These are phyloP conservation scores for Cephus nigrinus DNA, from an alignment of 2,888 invertebrate genomes.

Conservation along the genomic window DNA sequence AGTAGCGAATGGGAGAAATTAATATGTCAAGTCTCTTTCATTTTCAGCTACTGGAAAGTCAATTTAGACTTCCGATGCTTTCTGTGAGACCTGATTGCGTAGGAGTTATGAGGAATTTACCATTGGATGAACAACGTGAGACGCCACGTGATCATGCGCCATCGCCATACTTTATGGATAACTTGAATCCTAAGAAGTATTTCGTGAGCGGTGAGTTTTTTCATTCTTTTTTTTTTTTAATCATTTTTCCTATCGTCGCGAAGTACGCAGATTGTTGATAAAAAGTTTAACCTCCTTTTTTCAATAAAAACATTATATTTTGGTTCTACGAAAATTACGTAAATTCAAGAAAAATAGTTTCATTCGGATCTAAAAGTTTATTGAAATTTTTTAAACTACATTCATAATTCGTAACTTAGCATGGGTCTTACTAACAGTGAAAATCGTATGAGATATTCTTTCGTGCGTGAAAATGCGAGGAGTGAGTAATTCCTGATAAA, in stretches of 20 bases:
- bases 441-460: constrained; percentile 39
- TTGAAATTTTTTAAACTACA: background rate
- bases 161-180: constrained; percentile 77
- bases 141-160: constrained; percentile 71
- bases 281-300: background rate
- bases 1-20: background rate
- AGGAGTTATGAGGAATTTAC: constrained; percentile 72
- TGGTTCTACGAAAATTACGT: background rate
- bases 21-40: background rate
- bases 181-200: constrained; percentile 72
- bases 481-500: constrained; percentile 28
- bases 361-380: background rate
- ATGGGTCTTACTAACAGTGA: constrained; percentile 21
- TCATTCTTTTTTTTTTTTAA: constrained; percentile 40
- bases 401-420: background rate
- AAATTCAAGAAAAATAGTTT: background rate
- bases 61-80: constrained; percentile 77
- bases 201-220: constrained; percentile 72
- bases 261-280: background rate
- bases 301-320: background rate
- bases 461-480: constrained; percentile 40
- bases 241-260: background rate
- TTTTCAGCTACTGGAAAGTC: constrained; percentile 69
- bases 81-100: constrained; percentile 77
- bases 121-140: constrained; percentile 72